Base-by-base conservation (phyloP, 2,888 invertebrate genomes). In the Caprella mutica region DNA sequence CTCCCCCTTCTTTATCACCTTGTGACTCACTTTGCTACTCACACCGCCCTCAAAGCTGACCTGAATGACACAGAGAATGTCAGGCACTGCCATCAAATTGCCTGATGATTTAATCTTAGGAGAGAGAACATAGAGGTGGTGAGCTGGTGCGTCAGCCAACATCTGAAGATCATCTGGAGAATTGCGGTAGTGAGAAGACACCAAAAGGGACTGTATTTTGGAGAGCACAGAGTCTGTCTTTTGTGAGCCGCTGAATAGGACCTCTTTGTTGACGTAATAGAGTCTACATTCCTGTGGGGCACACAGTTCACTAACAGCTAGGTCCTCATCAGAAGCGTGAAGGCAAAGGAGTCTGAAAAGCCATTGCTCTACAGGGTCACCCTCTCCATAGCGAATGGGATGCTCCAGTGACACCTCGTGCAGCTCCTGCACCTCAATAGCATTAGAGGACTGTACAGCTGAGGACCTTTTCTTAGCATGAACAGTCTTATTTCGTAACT, bases 131-230 rank as follows among this genome's bases (percentile, higher is more conserved):
- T 97, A 99, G 58, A 99, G 74, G 72, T 93, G 90, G 75, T 99
- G 98, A 1, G 94, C 94, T 0, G 98, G 97, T 19, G 97, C 97
- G 75, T 99, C 98, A n/a, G 96, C 91, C 76, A 99, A 80, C 80
- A 99, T 83, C 76, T 98, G 97, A 39, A 98, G 78, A 76, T 99
- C 98, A 75, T 99, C 96, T 0, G 98, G 98, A 56, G 89, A 89
- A 76, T 98, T 98, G 82, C 97, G 98, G 72, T 99, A 98, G 76
- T 98, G 98, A 9, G 97, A 96, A 0, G 98, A 83, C 0, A 97
- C 97, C 71, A 92, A 96, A 38, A 99, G 82, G n/a, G 91, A 81
- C 66, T 98, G 89, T 9, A 99, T 72, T 59, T 90, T 75, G 77
- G 80, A 77, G 79, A 81, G 80, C 79, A 80, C 74, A 74, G 76